Base-by-base conservation (phyloP, 2,888 invertebrate genomes). In the Drosophila melanosoma region DNA sequence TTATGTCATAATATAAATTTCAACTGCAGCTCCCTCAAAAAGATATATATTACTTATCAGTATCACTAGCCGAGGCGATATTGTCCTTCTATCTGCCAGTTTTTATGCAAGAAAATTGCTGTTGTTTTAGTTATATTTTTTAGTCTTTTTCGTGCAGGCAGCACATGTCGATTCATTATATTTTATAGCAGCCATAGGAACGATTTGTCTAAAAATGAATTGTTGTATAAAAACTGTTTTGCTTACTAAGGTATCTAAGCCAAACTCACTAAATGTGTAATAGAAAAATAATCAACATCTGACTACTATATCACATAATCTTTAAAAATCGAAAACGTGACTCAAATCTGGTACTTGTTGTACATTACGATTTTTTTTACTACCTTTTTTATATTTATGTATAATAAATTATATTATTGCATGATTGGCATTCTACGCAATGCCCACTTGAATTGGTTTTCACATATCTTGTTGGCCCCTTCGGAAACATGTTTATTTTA, bases 401-500 rank as follows among this genome's bases (percentile, higher is more conserved):
- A 56, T 59, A 36, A 61, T 54, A 35, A 52, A 26, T 33, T 53
- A 20, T 38, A 33, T 57, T 48, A 68, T 61, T 64, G 35, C 32
- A 29, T 53, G 67, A 72, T 67, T 72, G 76, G 60, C 59, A 64
- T 60, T 57, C 66, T 42, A 53, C 10, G 20, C 42, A 56, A 35
- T 35, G 29, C 10, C 40, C 42, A 45, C 64, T 67, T 67, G 53
- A 64, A 60, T 29, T 59, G 48, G 35, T 26, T 26, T 49, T 26
- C 49, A 36, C 15, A 49, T 36, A 38, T 36, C 8, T 38, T 17
- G 51, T 38, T 79, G 53, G 51, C 38, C 36, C 29, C 33, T 45
- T 59, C 20, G 23, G 45, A 23, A 45, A 45, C 20, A 15, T 45
- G 23, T 45, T 45, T 45, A 45, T 45, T 45, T 15, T 23, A 8